Conservation (phyloP, 2,888 invertebrate species). For the Leptinotarsa juncta region DNA sequence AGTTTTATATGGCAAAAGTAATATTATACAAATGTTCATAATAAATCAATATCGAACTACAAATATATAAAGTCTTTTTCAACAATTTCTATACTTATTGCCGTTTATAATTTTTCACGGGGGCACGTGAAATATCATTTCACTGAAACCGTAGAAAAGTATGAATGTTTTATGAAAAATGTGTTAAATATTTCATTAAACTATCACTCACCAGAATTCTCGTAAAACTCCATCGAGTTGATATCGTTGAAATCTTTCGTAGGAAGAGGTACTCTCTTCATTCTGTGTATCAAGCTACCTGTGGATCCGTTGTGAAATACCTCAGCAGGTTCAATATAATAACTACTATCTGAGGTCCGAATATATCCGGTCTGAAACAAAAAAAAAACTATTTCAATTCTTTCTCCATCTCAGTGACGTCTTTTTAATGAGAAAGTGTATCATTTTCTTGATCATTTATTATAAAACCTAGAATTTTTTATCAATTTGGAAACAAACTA, state of each 20-base stretch:
- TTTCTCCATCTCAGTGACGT: background rate
- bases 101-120: no score
- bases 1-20: no score
- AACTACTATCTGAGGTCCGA: constrained; percentile 73
- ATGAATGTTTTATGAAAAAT: background rate
- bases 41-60: no score
- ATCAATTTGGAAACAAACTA: no score
- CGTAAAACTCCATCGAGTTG: constrained; percentile 53
- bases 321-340: constrained; percentile 76
- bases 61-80: no score
- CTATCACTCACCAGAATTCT: constrained; percentile 55
- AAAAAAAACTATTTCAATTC: background rate
- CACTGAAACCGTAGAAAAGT: no score
- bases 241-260: constrained; percentile 48
- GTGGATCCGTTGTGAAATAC: constrained; percentile 63
- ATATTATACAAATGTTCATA: no score
- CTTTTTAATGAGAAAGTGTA: background rate
- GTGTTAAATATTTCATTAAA: background rate
- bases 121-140: no score
- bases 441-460: background rate
- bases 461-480: no score
- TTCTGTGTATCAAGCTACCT: constrained; percentile 67
- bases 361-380: constrained; percentile 76
- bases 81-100: no score
- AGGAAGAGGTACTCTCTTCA: constrained; percentile 61